These are phyloP conservation scores for Cryptosula pallasiana DNA, from an alignment of 2,888 invertebrate genomes.

Conservation along the genomic window DNA sequence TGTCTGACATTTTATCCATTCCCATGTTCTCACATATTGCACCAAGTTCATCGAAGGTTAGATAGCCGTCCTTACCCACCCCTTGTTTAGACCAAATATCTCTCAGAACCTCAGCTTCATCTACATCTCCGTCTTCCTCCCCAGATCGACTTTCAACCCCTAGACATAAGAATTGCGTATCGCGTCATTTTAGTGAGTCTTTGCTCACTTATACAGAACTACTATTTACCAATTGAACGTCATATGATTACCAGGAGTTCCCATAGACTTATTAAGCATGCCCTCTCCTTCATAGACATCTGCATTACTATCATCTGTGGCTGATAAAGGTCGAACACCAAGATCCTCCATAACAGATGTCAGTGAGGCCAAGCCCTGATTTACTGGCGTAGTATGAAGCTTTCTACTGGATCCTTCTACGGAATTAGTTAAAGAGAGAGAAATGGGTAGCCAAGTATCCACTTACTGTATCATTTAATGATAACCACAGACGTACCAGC, in stretches of 20 bases:
- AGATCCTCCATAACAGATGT: neutral
- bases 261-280: neutral
- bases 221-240: too few relatives aligned
- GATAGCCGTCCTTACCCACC: constrained; percentile 61
- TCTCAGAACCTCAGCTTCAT: constrained; percentile 59
- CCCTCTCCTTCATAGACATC: constrained; percentile 21
- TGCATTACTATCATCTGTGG: neutral
- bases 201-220: too few relatives aligned
- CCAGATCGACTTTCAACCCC: neutral
- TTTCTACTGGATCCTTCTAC: neutral
- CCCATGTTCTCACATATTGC: constrained; percentile 65
- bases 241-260: constrained; percentile 1
- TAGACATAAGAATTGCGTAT: neutral
- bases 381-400: neutral
- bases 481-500: too few relatives aligned
- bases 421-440: neutral
- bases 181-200: too few relatives aligned
- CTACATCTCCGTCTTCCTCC: neutral
- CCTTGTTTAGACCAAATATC: constrained; percentile 64
- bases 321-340: neutral
- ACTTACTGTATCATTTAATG: too few relatives aligned
- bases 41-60: constrained; percentile 63
- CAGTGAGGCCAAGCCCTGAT: neutral
- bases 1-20: constrained; percentile 61
- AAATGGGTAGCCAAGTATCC: too few relatives aligned